Evolutionary conservation across 2,113 vertebrate genomes (phyloP), one percentile per base, ranked within the genome.

Genomic region (Melanostigma gelatinosum): DNA sequence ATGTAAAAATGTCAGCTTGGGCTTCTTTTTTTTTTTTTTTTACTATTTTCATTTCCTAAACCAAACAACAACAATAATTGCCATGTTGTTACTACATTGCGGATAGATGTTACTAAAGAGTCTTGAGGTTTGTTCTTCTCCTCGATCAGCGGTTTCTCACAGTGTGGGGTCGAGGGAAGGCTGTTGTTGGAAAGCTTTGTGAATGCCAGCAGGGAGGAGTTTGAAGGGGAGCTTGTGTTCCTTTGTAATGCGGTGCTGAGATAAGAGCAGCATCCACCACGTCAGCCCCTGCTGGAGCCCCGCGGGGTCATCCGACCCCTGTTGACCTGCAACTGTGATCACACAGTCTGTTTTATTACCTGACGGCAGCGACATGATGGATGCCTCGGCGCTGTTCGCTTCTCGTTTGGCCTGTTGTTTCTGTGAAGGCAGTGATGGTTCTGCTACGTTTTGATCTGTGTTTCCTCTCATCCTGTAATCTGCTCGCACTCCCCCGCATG

Each of bases 291-390:
- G 63, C 76, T 60, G 60, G 72, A 87, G 77, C 76, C 82, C 87
- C 62, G 27, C 64, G 16, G 68, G 83, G 83, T 69, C 62, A 15
- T 24, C 57, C 20, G 87, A 89, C 86, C 90, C 83, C 76, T 36
- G 36, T 69, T 68, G 90, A 93, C 90, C 90, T 71, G 76, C 38
- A 63, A 50, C 81, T 81, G 75, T 87, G 90, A 93, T 91, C 89
- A 84, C 85, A 85, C 80, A 9, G 54, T 70, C 75, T 83, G 79
- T 85, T 91, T 90, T 86, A 89, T 85, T 86, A 72, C 87, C 84
- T 64, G 86, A 89, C 78, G 71, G 81, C 74, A 82, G 72, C 36
- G 38, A 34, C 65, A 11, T 88, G 90, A 91, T 85, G 85, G 88
- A 92, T 88, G 84, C 76, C 75, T 29, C 24, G 15, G 70, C 76